Conservation (phyloP, 2,888 invertebrate genomes). For the Labia minor region DNA sequence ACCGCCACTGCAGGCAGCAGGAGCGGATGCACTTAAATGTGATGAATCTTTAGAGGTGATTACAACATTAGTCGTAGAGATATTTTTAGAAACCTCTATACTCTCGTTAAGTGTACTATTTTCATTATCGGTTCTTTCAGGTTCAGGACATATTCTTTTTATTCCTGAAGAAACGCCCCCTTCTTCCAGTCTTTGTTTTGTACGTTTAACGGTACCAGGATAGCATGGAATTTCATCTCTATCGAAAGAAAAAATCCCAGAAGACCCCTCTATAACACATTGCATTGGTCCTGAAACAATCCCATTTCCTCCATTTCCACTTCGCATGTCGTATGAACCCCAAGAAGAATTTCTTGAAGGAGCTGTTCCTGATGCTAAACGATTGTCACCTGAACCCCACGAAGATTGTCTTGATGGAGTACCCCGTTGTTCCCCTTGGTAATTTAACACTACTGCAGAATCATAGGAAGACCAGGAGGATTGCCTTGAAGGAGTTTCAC, state of each 20-base stretch:
- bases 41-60: constrained; percentile 19
- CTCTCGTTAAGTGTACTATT: constrained; percentile 23
- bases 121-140: constrained; percentile 24
- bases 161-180: constrained; percentile 33
- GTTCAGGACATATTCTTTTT: constrained; percentile 27
- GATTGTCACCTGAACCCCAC: constrained; percentile 67
- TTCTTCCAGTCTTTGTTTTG: constrained; percentile 58
- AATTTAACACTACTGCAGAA: constrained; percentile 58
- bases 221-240: constrained; percentile 54
- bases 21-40: constrained; percentile 34
- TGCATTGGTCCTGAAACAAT: constrained; percentile 28
- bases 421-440: constrained; percentile 43
- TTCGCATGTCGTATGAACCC: constrained; percentile 57
- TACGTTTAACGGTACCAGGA: constrained; percentile 58
- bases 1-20: constrained; percentile 40
- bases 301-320: constrained; percentile 30
- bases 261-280: constrained; percentile 27
- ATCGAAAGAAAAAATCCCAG: constrained; percentile 45
- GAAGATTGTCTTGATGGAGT: constrained; percentile 64
- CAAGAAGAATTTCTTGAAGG: constrained; percentile 60
- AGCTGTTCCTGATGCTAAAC: constrained; percentile 36
- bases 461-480: constrained; percentile 70
- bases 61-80: not conserved
- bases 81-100: constrained; percentile 35
- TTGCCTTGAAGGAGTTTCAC: constrained; percentile 53